phyloP scores from a whole-genome alignment of 2,888 invertebrate species.

The Pandemis cinnamomeana region DNA sequence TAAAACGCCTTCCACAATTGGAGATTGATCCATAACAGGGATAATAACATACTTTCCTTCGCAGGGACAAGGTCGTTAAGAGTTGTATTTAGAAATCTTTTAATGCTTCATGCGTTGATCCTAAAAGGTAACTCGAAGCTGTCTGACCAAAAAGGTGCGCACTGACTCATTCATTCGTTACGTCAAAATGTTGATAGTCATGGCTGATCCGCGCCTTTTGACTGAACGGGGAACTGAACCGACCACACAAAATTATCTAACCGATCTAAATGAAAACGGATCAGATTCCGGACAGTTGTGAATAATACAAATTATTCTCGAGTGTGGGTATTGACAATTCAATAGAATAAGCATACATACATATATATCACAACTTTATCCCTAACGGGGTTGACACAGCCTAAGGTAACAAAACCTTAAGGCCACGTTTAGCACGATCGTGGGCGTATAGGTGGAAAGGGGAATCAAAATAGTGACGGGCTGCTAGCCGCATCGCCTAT shows the following conservation, averaged over 20 bases:
- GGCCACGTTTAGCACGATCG: too few species aligned
- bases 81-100: slow-evolving; percentile 39
- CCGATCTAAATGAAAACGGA: not conserved
- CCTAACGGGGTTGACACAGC: too few species aligned
- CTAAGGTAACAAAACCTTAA: too few species aligned
- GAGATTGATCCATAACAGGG: slow-evolving; percentile 35
- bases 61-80: slow-evolving; percentile 41
- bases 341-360: too few species aligned
- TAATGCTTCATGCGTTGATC: slow-evolving; percentile 35
- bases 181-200: slow-evolving; percentile 46
- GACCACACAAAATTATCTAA: not conserved
- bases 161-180: slow-evolving; percentile 60
- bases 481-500: too few species aligned
- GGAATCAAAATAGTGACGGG: too few species aligned
- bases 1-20: slow-evolving; percentile 36
- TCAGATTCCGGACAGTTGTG: not conserved
- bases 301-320: not conserved
- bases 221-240: not conserved
- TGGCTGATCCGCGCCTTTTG: slow-evolving; percentile 9
- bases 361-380: too few species aligned
- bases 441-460: too few species aligned
- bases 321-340: not conserved
- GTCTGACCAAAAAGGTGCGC: slow-evolving; percentile 54
- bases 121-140: slow-evolving; percentile 57
- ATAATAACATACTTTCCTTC: slow-evolving; percentile 38